Base-by-base conservation (phyloP, 2,113 vertebrate species). In the Poicephalus gulielmi region DNA sequence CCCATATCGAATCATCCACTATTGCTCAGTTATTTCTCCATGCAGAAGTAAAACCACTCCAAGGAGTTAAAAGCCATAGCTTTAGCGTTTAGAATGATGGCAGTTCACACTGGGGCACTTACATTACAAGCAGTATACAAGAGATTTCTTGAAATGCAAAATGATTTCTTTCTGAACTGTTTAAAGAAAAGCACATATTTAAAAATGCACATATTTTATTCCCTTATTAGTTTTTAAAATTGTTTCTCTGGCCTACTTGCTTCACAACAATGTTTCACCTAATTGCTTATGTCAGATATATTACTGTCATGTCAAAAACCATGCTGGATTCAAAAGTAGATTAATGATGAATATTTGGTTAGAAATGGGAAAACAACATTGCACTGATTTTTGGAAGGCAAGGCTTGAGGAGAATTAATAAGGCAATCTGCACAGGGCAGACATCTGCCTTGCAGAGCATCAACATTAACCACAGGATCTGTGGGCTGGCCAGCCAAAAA, bases 391-490 rank as follows among this genome's bases (percentile, higher is more conserved):
- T 63, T 86, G 41, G 75, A 88, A 71, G 49, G 31, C 1, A 0
- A 86, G 33, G 35, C n/a, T 59, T 90, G 86, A 90, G 63, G 50
- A 93, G 88, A 94, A 94, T 94, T 86, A 97, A 94, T 81, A 46
- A 90, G 76, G 53, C 63, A 90, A 73, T 70, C 85, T 62, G 63
- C 47, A 76, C 30, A 76, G 66, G 39, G 43, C n/a, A 84, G 41
- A 84, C 43, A 82, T 35, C 62, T 41, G 43, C 44, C 68, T 13
- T 39, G 35, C 57, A 85, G 67, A 49, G 33, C 64, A 41, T 8
- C 0, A 0, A 31, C 1, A 0, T 10, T 50, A 44, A 57, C 59
- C 25, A 30, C 33, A 35, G 50, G 28, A 41, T 43, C 44, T 41
- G 23, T 9, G 17, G 11, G 5, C 4, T 62, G 41, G 18, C 41